Evolutionary conservation across 2,113 vertebrate genomes (phyloP).

Genomic region (Dascyllus trimaculatus): DNA sequence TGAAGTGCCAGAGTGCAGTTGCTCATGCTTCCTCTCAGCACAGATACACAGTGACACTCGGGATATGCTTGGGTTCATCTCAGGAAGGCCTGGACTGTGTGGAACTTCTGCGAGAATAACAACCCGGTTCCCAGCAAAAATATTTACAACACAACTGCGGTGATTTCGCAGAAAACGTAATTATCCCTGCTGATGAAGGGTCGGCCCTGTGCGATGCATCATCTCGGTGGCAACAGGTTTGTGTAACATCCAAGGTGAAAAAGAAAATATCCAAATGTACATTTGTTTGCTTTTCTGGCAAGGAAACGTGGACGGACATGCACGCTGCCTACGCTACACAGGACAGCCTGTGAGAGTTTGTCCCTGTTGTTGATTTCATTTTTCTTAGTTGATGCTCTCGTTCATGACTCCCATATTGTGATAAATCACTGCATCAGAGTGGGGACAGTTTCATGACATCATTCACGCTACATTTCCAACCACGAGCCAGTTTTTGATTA

Average conservation of each 20-base stretch:
- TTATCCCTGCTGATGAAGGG: constrained; percentile 78
- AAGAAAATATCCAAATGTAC: constrained; percentile 76
- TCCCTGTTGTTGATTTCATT: constrained; percentile 53
- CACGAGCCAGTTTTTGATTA: constrained; percentile 82
- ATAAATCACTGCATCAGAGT: constrained; percentile 82
- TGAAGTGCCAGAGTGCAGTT: constrained; percentile 70
- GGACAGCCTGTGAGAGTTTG: constrained; percentile 60
- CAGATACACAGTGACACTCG: constrained; percentile 75
- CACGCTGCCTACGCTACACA: constrained; percentile 56
- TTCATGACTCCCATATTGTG: constrained; percentile 66
- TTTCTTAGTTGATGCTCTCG: constrained; percentile 46
- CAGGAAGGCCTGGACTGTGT: constrained; percentile 77
- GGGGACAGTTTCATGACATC: constrained; percentile 83
- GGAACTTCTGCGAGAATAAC: constrained; percentile 48
- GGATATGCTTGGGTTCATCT: constrained; percentile 82
- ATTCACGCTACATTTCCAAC: constrained; percentile 86
- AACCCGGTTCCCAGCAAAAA: constrained; percentile 61
- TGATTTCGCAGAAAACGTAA: constrained; percentile 64
- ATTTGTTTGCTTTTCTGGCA: constrained; percentile 68
- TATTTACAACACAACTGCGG: constrained; percentile 61
- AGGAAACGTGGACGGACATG: constrained; percentile 37
- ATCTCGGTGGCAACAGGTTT: constrained; percentile 61
- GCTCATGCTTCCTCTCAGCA: constrained; percentile 78
- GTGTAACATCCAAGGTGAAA: constrained; percentile 69
- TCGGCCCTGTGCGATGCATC: constrained; percentile 70